Evolutionary conservation across 2,888 invertebrate species (phyloP), one percentile per base, ranked within the genome.

Genomic region (Emmelina monodactyla): DNA sequence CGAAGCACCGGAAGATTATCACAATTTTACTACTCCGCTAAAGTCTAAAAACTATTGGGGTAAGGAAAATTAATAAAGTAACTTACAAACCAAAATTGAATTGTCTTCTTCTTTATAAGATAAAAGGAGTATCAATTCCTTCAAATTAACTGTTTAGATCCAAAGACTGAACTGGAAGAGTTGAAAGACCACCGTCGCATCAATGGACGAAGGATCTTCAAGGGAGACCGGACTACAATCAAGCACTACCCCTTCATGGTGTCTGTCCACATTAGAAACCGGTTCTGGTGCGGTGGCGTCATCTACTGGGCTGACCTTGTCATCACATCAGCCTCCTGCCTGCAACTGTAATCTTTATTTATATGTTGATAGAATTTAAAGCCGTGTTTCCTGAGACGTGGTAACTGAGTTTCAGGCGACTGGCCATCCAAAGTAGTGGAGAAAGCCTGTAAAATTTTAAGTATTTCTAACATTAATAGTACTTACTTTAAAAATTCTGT

Each of bases 211-310:
- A 58, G 78, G 1, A 55, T 79, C 28, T 79, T 44, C 46, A 59
- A 50, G 19, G 78, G 78, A 0, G 66, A 71, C 40, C 47, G 72
- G 2, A 71, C 75, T 1, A 61, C 54, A 0, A 51, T 78, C 37
- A 51, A 57, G 30, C 49, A 64, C 41, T 78, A 70, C 35, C 73
- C 76, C 0, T 79, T 76, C 44, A 70, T 79, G 69, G 71, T 53
- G 1, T 72, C 78, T 0, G 46, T 78, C 1, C 75, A 76, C 32
- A 53, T 78, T 2, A 65, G 73, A 67, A 71, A 71, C 0, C 45
- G 68, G 15, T 78, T 78, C 46, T 78, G 76, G 76, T 78, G 78
- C 37, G 76, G 76, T 0, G 78, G 75, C 0, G 53, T 50, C 1
- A 42, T 78, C 2, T 66, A 71, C 37, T 66, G 59, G 58, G 47